phyloP scores from a whole-genome alignment of 2,113 vertebrate genomes.

The Perccottus glenii region DNA sequence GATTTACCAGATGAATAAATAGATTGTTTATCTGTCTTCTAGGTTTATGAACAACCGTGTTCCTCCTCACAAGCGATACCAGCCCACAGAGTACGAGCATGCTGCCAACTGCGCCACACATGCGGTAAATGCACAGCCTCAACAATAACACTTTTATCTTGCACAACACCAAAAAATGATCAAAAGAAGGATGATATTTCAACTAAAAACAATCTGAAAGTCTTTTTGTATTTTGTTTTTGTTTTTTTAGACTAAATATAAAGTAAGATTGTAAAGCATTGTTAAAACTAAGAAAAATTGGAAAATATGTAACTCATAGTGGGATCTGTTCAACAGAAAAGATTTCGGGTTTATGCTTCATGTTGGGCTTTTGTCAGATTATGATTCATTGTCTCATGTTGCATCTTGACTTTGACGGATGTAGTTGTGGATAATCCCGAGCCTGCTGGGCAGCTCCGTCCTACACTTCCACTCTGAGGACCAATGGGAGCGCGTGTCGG shows the following conservation, averaged over 20 bases:
- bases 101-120: constrained; percentile 97
- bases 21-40: constrained; percentile 4
- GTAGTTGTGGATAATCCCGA: constrained; percentile 95
- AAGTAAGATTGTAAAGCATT: too few relatives aligned
- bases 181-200: too few relatives aligned
- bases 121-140: constrained; percentile 81
- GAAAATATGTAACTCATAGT: too few relatives aligned
- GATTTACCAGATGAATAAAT: not conserved
- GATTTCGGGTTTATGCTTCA: not conserved
- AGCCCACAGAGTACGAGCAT: constrained; percentile 94
- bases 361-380: constrained; percentile 8
- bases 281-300: not conserved
- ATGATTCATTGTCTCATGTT: constrained; percentile 11
- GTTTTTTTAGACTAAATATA: too few relatives aligned
- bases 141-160: not conserved
- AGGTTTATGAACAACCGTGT: constrained; percentile 98
- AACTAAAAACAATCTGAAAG: too few relatives aligned
- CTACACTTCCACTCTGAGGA: constrained; percentile 90
- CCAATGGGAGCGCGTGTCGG: constrained; percentile 90
- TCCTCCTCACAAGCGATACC: constrained; percentile 91
- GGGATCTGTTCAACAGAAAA: too few relatives aligned
- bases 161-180: too few relatives aligned
- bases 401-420: constrained; percentile 26
- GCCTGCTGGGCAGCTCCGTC: constrained; percentile 90
- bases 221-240: too few relatives aligned